Base-by-base conservation (phyloP, 2,888 invertebrate species). In the Anodontia alba region DNA sequence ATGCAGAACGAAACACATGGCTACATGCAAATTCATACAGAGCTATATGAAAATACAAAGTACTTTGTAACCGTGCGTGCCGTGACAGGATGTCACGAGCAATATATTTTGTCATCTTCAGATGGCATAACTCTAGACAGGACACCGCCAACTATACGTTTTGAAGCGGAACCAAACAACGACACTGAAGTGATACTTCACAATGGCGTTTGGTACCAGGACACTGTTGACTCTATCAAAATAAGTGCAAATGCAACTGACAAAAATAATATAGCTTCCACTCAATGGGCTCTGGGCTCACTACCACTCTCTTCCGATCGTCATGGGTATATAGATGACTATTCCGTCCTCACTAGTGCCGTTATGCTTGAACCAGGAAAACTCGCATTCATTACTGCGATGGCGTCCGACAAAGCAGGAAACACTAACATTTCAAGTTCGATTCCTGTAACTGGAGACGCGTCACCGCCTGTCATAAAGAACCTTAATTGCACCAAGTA, bases 31-130 rank as follows among this genome's bases (percentile, higher is more conserved):
- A 77, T 79, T 15, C 73, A 89, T 51, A 46, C 84, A 20, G 76
- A 76, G 38, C 76, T 86, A 23, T 73, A 78, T 54, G 84, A 90
- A 42, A 85, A 83, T 7, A 69, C 78, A 17, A 81, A 62, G 26
- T 86, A 86, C 42, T 89, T 80, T 51, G 67, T 80, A 17, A 82
- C 88, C 1, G 88, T 90, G 0, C 72, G 89, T n/a, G 88, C 90
- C 20, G 71, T 33, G n/a, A 88, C 88, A 8, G 89, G 89, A 20
- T 90, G 89, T 73, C 77, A 83, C 17, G 84, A 86, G 26, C 79
- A 87, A 26, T 88, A 84, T 57, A 88, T 89, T 26, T 79, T 87
- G 15, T 87, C 90, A n/a, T 78, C 84, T 0, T 89, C 90, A 17
- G 87, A 89, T 75, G 90, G 89, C 10, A 78, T 88, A 38, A 81